phyloP scores from a whole-genome alignment of 2,797 vertebrate species.

The Hoplostethus atlanticus region DNA sequence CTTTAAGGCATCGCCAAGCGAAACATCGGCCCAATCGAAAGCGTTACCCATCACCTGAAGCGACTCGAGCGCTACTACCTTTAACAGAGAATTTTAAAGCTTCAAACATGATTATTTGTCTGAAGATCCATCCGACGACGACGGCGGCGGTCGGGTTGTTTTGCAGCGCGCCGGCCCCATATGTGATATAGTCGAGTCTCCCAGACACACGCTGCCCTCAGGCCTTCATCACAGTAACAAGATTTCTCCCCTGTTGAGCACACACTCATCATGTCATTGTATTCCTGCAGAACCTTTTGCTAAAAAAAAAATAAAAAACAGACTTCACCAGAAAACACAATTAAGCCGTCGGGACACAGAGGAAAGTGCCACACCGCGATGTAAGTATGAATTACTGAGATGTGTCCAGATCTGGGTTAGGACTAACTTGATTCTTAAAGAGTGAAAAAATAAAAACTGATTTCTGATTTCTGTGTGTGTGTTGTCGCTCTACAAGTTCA shows the following conservation, averaged over 20 bases:
- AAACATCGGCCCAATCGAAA: too few relatives aligned
- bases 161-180: constrained; percentile 58
- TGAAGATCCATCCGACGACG: constrained; percentile 87
- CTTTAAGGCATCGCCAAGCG: too few relatives aligned
- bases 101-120: constrained; percentile 17
- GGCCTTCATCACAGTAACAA: constrained; percentile 71
- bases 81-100: background rate
- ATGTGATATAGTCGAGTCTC: constrained; percentile 66
- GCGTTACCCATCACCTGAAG: too few relatives aligned
- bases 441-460: constrained; percentile 11
- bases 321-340: constrained; percentile 61
- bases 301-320: constrained; percentile 51
- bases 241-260: constrained; percentile 63
- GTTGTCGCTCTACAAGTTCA: too few relatives aligned
- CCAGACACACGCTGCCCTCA: constrained; percentile 60
- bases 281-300: constrained; percentile 56
- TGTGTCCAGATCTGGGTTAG: constrained; percentile 41
- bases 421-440: constrained; percentile 54
- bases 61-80: too few relatives aligned
- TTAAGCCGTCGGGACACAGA: constrained; percentile 65
- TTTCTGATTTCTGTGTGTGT: background rate
- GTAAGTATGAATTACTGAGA: constrained; percentile 67
- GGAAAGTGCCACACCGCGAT: constrained; percentile 42
- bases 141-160: constrained; percentile 71
- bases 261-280: constrained; percentile 68